Conservation (phyloP, 30 jellyfish, hydroid and myxozoan genomes). For the Morbakka virulenta region DNA sequence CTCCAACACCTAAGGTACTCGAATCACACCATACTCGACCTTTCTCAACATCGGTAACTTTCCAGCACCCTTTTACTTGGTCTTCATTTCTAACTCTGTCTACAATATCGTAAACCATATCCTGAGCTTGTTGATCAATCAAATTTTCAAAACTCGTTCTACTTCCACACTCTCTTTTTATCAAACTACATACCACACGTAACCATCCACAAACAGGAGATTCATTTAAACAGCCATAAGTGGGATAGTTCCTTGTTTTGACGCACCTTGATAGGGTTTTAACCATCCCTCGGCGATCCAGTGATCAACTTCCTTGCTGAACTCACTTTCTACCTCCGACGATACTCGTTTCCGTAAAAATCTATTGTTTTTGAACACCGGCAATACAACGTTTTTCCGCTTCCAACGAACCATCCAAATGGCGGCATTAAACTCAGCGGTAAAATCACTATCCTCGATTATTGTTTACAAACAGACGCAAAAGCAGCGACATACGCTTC, state of each 20-base stretch:
- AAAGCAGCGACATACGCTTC: too few relatives aligned
- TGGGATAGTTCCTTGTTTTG: constrained; percentile 20
- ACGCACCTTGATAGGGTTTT: constrained; percentile 6
- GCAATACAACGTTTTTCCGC: background rate
- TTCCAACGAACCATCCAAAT: constrained; percentile 7
- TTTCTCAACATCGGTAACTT: background rate
- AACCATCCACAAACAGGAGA: too few relatives aligned
- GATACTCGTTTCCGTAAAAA: background rate
- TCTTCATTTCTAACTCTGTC: background rate
- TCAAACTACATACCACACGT: too few relatives aligned
- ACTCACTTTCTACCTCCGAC: constrained; percentile 1
- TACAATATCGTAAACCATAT: too few relatives aligned
- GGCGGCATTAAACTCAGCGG: constrained; percentile 20
- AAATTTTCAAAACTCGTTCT: too few relatives aligned
- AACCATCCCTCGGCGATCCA: constrained; percentile 4
- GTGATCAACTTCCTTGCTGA: constrained; percentile 13
- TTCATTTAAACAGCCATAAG: constrained; percentile 33
- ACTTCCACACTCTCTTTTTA: too few relatives aligned
- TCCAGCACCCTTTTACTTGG: background rate
- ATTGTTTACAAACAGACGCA: too few relatives aligned
- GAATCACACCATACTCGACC: background rate
- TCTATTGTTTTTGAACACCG: background rate
- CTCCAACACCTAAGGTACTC: background rate
- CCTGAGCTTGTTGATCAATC: too few relatives aligned
- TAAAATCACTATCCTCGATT: constrained; percentile 6